Base-by-base conservation (phyloP, 1,140 invertebrate species). In the Zaprionus inermis region DNA sequence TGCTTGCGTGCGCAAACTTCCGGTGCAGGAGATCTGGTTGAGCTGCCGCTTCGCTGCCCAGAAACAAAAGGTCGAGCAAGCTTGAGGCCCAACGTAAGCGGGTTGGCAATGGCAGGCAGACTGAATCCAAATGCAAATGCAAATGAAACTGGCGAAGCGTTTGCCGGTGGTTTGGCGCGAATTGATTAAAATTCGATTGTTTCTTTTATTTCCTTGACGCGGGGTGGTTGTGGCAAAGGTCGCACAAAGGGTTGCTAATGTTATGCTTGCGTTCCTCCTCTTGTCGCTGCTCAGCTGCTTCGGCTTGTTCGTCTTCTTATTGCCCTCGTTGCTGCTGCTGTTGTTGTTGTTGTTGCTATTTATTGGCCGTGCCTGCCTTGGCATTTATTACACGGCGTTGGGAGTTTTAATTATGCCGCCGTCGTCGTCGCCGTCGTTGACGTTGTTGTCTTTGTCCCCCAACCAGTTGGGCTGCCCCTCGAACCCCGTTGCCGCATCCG, bases 121-220 rank as follows among this genome's bases (percentile, higher is more conserved):
- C 38, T 16, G 20, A 38, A 73, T 70, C 66, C 67, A 72, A 79
- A 73, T 70, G 71, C 67, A 72, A 79, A 89, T 82, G 79, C 72
- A 72, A 82, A 90, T 90, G 86, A 76, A 84, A 79, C 75, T 72
- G 75, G 67, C 58, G 73, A 82, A 75, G 78, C 76, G 55, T 46
- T 67, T 44, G 58, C 28, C 57, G 58, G 46, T 49, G 20, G 20
- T 49, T 72, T 73, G 70, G 72, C 72, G 81, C 70, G 85, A 91
- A 91, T 91, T 91, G 90, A 91, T 91, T 91, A 91, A 91, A 91
- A 91, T 91, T 91, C 90, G 90, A 91, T 91, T 91, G 85, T 84
- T 91, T 86, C 84, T 91, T 91, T 91, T 91, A 81, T 81, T 86
- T 78, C 24, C 65, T 76, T 76, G 38, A 49, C 70, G 30, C 51